A percentile compares a stretch with the other conserved stretches of the same genome.
Evolutionary conservation across 2,797 vertebrate genomes (phyloP).

Genomic region (Molossus molossus): DNA sequence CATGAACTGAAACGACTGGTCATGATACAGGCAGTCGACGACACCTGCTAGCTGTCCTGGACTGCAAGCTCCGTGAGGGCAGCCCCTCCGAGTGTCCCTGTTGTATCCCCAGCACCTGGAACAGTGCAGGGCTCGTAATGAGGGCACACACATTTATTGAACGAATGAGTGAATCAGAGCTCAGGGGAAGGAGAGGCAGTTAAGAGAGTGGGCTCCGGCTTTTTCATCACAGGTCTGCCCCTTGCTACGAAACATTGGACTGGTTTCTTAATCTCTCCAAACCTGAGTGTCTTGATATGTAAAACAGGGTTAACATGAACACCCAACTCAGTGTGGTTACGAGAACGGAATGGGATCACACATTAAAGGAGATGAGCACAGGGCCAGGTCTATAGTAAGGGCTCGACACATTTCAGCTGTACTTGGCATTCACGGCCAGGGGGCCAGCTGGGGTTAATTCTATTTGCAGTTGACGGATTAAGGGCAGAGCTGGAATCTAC

Average conservation of each 20-base stretch:
- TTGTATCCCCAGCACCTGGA: neutral
- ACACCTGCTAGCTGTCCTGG: neutral
- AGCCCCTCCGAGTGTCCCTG: neutral
- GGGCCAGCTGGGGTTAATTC: neutral
- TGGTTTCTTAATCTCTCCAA: neutral
- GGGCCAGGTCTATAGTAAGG: neutral
- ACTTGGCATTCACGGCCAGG: neutral
- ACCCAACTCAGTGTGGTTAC: neutral
- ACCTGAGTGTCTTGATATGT: neutral
- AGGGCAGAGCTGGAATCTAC: neutral
- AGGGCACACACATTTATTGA: neutral
- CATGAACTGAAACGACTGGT: neutral
- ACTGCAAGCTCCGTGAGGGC: accelerated
- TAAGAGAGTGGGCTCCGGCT: neutral
- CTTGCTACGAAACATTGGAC: neutral
- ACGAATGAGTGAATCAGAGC: neutral
- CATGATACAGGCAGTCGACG: neutral
- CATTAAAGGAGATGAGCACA: neutral
- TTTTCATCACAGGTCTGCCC: neutral
- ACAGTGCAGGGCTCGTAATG: neutral
- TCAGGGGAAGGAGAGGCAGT: neutral
- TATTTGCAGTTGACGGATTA: neutral
- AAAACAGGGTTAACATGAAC: neutral
- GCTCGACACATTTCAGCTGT: neutral
- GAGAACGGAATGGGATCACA: neutral